These are phyloP conservation scores for Chondrosia reniformis DNA, from an alignment of 37 sponge, comb jelly and placozoan species.

Conservation along the genomic window DNA sequence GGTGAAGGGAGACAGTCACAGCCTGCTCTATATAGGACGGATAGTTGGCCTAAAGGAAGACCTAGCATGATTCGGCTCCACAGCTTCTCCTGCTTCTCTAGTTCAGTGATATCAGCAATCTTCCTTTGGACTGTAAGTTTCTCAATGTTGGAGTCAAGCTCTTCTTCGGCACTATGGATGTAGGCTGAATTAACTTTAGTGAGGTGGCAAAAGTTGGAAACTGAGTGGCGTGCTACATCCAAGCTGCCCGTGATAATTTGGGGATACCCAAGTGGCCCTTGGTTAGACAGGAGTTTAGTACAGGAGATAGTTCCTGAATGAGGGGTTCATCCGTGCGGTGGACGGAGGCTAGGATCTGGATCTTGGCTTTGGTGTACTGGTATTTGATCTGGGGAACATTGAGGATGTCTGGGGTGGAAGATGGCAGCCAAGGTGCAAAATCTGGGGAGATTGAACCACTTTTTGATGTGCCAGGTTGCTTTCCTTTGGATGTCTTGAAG, in stretches of 20 bases:
- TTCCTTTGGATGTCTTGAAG: background rate
- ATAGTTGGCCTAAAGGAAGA: too few species aligned
- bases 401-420: conserved; percentile 8
- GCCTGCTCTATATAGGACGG: too few species aligned
- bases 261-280: background rate
- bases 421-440: background rate
- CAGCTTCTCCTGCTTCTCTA: conserved; percentile 1
- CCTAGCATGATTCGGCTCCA: too few species aligned
- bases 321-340: background rate
- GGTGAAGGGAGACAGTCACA: too few species aligned
- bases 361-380: conserved; percentile 9
- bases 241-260: background rate
- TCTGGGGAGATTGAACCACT: background rate
- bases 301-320: too few species aligned
- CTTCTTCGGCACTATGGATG: background rate
- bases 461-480: conserved; percentile 1
- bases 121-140: background rate
- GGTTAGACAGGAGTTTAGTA: background rate
- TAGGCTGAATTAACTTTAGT: too few species aligned
- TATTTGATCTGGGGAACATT: background rate
- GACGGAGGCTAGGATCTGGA: background rate
- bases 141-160: background rate
- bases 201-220: too few species aligned
- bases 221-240: too few species aligned
- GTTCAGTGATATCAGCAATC: background rate